Evolutionary conservation across 2,797 vertebrate species (phyloP), one percentile per base, ranked within the genome.

Genomic region (Pangasius krempfi): DNA sequence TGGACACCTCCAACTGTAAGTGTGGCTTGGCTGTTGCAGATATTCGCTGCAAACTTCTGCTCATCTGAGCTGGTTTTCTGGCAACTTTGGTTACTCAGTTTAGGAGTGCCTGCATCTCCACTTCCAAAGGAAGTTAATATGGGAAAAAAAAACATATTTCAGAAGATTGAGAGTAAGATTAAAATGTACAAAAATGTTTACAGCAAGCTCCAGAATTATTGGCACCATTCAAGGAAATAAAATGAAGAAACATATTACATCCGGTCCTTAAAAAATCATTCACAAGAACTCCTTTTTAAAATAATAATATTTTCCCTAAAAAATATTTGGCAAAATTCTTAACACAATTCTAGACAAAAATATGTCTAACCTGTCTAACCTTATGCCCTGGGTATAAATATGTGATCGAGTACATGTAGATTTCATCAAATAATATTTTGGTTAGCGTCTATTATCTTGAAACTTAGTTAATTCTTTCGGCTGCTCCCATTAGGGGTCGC

Each of bases 21-120:
- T 33, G 94, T 95, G 91, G 94, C 96, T 90, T 96, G 93, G 16
- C 96, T 96, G 90, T 93, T 96, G 4, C 90, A 83, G 44, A 94
- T 94, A 58, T 95, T 96, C 20, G 95, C 94, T 85, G 92, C 93
- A 91, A 97, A 98, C 70, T 92, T 92, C 89, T 97, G 96, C 90
- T 93, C 91, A 85, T 96, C 96, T 9, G 95, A 92, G 88, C 96
- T 94, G 8, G 94, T 89, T 25, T 95, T 95, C 54, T 90, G 93
- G 18, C 91, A 95, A 13, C 88, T 94, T 89, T 93, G 18, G 87
- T 96, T 95, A 58, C 89, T 90, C 73, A 97, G 92, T 86, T 94
- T 95, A 92, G 96, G 96, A 86, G 85, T 89, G 2, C 89, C 92
- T 81, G 94, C 95, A 0, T 96, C 92, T 92, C 44, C 44, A 47